Percentiles rank a stretch among this genome's conserved stretches.
Conservation (phyloP, 2,113 vertebrate genomes). For the Petromus typicus region DNA sequence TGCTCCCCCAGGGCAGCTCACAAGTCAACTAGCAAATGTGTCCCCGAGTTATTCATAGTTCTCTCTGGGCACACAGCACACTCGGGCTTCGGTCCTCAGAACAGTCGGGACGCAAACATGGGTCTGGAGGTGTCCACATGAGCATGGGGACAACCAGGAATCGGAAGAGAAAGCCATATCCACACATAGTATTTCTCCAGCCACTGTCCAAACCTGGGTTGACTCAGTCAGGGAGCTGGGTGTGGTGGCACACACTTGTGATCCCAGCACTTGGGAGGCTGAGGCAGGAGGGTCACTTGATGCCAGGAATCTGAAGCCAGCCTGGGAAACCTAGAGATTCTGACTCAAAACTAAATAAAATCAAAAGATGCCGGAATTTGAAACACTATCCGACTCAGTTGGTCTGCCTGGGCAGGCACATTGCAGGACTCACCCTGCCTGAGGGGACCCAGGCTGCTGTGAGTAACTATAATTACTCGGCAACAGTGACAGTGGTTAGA, state of each 20-base stretch:
- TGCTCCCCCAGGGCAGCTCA: conserved; percentile 66
- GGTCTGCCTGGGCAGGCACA: background rate
- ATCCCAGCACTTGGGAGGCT: background rate
- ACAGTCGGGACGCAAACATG: conserved; percentile 58
- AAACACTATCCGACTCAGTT: background rate
- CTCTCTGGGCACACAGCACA: conserved; percentile 67
- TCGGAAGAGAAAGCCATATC: background rate
- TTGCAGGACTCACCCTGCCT: background rate
- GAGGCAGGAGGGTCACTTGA: background rate
- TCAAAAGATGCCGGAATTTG: background rate
- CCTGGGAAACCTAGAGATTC: background rate
- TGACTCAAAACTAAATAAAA: background rate
- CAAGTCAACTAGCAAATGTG: conserved; percentile 69
- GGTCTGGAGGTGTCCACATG: background rate
- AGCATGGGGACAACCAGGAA: background rate
- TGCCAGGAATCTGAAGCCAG: background rate
- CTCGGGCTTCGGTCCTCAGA: conserved; percentile 68
- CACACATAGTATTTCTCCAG: background rate
- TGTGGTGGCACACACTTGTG: background rate
- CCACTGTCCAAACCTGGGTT: background rate
- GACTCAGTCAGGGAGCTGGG: background rate
- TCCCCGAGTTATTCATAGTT: conserved; percentile 73
- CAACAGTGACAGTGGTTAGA: background rate
- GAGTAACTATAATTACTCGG: background rate
- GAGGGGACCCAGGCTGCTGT: background rate